Conservation (phyloP, 2,113 vertebrate genomes). For the Lophotis ruficrista region DNA sequence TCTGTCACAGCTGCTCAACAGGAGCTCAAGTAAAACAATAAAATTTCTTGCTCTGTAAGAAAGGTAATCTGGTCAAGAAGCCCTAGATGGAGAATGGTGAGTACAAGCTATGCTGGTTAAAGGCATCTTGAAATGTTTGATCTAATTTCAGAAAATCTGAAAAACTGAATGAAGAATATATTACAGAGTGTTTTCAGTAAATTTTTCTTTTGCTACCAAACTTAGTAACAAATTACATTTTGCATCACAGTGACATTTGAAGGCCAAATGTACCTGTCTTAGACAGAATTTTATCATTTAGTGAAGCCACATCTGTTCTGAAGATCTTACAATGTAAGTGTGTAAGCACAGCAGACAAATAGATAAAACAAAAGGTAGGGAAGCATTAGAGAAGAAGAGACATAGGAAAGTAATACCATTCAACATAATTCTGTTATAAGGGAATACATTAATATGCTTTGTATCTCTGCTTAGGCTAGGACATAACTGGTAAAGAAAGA, state of each 20-base stretch:
- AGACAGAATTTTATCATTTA: not conserved
- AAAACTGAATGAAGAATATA: not conserved
- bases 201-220: not conserved
- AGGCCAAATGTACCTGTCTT: not conserved
- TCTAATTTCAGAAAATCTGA: not conserved
- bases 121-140: not conserved
- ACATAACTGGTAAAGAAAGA: not conserved
- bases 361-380: not conserved
- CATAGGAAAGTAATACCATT: not conserved
- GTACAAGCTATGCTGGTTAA: not conserved
- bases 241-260: not conserved
- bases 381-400: not conserved
- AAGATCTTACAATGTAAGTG: not conserved
- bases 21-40: not conserved
- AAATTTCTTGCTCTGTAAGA: not conserved
- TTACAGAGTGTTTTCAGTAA: not conserved
- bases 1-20: not conserved
- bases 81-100: not conserved
- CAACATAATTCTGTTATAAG: not conserved
- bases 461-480: not conserved
- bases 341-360: not conserved
- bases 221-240: not conserved
- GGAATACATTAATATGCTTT: not conserved
- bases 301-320: not conserved
- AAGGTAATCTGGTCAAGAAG: not conserved